Evolutionary conservation across 2,113 vertebrate species (phyloP).

Genomic region (Psettodes erumei): DNA sequence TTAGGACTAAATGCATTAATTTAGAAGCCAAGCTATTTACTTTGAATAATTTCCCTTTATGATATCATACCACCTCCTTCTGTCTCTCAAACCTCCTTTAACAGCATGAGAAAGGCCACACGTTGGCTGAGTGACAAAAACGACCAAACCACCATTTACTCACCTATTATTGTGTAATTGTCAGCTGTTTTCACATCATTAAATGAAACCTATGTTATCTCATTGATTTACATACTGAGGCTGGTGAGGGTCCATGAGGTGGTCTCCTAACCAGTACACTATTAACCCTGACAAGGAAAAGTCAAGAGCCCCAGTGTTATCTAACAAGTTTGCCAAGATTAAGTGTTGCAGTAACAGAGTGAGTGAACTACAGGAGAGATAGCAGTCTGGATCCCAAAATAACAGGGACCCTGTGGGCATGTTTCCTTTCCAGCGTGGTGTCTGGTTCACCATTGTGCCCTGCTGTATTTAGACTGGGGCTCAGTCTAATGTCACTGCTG

Average conservation of each 20-base stretch:
- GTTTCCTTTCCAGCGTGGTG: conserved; percentile 68
- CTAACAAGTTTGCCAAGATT: conserved; percentile 10
- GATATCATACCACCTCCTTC: background rate
- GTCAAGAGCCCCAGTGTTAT: conserved; percentile 2
- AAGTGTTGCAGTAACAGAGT: conserved; percentile 41
- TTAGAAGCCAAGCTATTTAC: background rate
- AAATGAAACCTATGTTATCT: background rate
- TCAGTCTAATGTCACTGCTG: conserved; percentile 69
- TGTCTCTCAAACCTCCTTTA: background rate
- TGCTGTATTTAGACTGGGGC: conserved; percentile 79
- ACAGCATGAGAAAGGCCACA: background rate
- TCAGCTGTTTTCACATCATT: background rate
- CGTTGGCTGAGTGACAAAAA: background rate
- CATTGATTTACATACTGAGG: background rate
- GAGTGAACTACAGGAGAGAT: conserved; percentile 45
- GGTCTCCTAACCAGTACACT: background rate
- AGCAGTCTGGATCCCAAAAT: conserved; percentile 71
- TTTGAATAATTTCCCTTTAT: background rate
- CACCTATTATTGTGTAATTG: background rate
- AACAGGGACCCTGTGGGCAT: conserved; percentile 68
- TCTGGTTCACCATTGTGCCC: conserved; percentile 79
- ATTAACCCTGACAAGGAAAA: conserved; percentile 11
- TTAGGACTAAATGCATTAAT: background rate
- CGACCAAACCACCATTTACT: background rate
- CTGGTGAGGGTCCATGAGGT: background rate